phyloP scores from a whole-genome alignment of 2,888 invertebrate genomes.

The Phalangium opilio region DNA sequence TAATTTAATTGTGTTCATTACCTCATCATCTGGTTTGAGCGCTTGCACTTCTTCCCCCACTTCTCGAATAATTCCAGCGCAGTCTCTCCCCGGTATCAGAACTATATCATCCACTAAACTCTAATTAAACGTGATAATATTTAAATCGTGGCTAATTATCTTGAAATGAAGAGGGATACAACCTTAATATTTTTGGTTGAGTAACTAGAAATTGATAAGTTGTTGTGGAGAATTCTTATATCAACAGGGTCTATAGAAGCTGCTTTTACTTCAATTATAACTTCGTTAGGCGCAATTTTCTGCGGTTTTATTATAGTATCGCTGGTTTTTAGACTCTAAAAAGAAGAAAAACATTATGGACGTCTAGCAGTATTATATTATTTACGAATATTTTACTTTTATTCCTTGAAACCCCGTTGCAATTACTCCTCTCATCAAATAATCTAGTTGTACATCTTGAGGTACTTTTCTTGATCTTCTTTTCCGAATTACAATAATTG shows the following conservation, averaged over 20 bases:
- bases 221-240: conserved; percentile 43
- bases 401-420: no score
- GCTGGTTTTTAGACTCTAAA: conserved; percentile 39
- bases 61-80: conserved; percentile 44
- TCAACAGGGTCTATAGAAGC: conserved; percentile 44
- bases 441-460: no score
- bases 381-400: no score
- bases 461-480: no score
- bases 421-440: no score
- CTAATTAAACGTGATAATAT: no score
- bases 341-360: conserved; percentile 7
- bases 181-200: conserved; percentile 13
- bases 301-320: conserved; percentile 40
- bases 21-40: conserved; percentile 46
- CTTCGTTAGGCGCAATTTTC: conserved; percentile 38
- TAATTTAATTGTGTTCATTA: conserved; percentile 27
- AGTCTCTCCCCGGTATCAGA: conserved; percentile 45
- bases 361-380: no score
- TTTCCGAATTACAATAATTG: no score
- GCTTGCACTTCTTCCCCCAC: conserved; percentile 42
- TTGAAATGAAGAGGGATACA: no score
- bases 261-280: conserved; percentile 45
- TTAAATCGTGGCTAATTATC: no score
- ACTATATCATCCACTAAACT: conserved; percentile 28
- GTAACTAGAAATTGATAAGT: conserved; percentile 35